Percentiles rank a stretch among this genome's conserved stretches.
These are phyloP conservation scores for Heptranchias perlo DNA, from an alignment of 2,113 vertebrate genomes.

Conservation along the genomic window DNA sequence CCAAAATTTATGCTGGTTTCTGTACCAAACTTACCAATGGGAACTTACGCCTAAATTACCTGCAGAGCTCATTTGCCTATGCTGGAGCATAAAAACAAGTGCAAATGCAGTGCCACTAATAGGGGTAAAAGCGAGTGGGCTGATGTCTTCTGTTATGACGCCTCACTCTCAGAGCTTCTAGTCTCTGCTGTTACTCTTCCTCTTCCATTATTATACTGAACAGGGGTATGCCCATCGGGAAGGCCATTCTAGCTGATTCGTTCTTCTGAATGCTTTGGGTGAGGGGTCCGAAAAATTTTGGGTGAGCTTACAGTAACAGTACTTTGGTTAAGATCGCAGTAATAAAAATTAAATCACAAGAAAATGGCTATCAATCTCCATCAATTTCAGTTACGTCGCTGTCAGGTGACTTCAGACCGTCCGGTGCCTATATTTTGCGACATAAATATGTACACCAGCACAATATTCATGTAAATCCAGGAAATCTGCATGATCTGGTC, in stretches of 20 bases:
- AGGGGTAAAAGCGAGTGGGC: not conserved
- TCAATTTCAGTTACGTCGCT: not conserved
- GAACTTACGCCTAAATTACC: not conserved
- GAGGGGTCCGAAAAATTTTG: too few species aligned
- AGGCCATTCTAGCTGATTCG: too few species aligned
- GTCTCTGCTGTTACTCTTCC: not conserved
- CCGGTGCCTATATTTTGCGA: not conserved
- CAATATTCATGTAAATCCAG: not conserved
- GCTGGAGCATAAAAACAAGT: not conserved
- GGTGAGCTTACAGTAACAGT: too few species aligned
- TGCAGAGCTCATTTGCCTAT: not conserved
- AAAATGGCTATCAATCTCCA: not conserved
- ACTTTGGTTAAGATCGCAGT: too few species aligned
- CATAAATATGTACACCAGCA: not conserved
- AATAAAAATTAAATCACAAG: too few species aligned
- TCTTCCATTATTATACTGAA: not conserved
- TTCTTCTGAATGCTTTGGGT: too few species aligned
- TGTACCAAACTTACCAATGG: not conserved
- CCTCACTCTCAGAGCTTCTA: not conserved
- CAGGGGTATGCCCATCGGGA: too few species aligned
- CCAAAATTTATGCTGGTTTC: not conserved
- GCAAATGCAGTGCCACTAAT: not conserved
- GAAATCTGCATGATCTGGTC: not conserved
- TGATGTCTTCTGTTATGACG: not conserved
- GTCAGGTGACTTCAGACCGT: not conserved